Evolutionary conservation across 2,797 vertebrate genomes (phyloP).

Genomic region (Choloepus didactylus): DNA sequence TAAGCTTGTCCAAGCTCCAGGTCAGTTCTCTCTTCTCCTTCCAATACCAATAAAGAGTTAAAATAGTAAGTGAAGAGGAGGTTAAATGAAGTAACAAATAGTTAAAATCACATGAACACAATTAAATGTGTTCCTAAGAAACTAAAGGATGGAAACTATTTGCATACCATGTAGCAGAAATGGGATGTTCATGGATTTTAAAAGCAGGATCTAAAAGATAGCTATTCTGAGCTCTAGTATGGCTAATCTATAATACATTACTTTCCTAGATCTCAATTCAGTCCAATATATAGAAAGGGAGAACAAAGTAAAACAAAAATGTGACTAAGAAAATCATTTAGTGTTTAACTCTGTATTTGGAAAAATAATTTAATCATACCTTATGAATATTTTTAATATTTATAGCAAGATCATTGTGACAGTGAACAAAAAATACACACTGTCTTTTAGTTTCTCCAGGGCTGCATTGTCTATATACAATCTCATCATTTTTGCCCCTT

Average conservation of each 20-base stretch:
- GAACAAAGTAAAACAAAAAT: not conserved
- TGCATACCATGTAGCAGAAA: not conserved
- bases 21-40: not conserved
- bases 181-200: conserved; percentile 2
- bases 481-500: conserved; percentile 88
- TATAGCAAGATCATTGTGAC: conserved; percentile 85
- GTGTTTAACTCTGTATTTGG: not conserved
- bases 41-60: not conserved
- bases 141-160: not conserved
- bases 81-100: not conserved
- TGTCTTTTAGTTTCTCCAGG: conserved; percentile 84
- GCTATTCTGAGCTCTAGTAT: not conserved
- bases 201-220: not conserved
- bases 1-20: not conserved
- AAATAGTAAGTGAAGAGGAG: not conserved
- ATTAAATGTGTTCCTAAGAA: not conserved
- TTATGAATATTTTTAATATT: conserved; percentile 89
- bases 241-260: not conserved
- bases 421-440: conserved; percentile 89
- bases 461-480: conserved; percentile 86
- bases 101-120: not conserved
- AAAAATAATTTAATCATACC: conserved; percentile 84
- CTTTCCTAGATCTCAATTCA: conserved; percentile 21
- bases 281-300: not conserved
- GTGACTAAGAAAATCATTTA: not conserved